These are phyloP conservation scores for Planiliza haematocheilus DNA, from an alignment of 2,113 vertebrate species.

Conservation along the genomic window DNA sequence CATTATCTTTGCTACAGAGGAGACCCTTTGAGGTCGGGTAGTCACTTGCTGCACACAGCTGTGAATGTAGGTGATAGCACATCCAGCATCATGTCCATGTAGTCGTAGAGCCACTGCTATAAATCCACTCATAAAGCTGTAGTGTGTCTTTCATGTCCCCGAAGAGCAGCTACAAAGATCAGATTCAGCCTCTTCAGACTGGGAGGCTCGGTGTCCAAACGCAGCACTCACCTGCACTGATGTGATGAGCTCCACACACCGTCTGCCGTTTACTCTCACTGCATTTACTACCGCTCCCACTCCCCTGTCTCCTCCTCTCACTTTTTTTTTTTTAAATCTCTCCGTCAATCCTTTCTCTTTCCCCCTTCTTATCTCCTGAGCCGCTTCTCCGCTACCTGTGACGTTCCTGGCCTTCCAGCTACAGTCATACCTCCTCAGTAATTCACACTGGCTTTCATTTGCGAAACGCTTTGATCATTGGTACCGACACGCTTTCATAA, in stretches of 20 bases:
- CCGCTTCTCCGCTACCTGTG: neutral
- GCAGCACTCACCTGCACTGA: constrained; percentile 31
- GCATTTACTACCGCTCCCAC: neutral
- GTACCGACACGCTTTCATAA: neutral
- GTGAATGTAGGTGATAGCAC: no score
- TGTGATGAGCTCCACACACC: constrained; percentile 34
- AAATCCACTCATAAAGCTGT: neutral
- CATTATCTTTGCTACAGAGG: no score
- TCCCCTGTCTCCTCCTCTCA: neutral
- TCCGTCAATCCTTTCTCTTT: neutral
- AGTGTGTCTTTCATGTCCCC: neutral
- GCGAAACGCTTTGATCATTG: neutral
- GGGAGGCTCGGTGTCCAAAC: constrained; percentile 22
- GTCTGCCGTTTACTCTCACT: constrained; percentile 34
- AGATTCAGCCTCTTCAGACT: constrained; percentile 6
- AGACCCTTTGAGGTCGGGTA: no score
- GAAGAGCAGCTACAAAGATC: constrained; percentile 10
- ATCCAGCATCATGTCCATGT: neutral
- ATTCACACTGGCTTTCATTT: constrained; percentile 1
- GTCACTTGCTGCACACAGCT: no score
- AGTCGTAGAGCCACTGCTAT: neutral
- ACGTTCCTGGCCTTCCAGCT: no score
- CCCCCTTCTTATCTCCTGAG: neutral
- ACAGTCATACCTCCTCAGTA: neutral
- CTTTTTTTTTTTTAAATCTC: constrained; percentile 22